These are phyloP conservation scores for Sesamia nonagrioides DNA, from an alignment of 1,140 invertebrate genomes.

Conservation along the genomic window DNA sequence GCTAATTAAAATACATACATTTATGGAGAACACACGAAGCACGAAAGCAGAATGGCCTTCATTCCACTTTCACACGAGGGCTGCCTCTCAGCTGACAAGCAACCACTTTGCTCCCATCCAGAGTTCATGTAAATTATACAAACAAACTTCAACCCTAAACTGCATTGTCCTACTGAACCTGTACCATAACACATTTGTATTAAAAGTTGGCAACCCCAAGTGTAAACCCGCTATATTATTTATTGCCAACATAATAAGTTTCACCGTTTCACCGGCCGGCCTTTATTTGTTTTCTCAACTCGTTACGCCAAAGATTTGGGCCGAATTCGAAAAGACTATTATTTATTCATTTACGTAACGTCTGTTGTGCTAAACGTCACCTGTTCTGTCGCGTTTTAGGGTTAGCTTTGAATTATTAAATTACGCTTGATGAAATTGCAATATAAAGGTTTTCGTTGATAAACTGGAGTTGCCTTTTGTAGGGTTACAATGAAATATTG, in stretches of 20 bases:
- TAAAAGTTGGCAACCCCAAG: constrained; percentile 72
- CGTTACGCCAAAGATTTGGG: constrained; percentile 80
- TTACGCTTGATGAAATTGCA: constrained; percentile 20
- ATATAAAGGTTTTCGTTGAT: neutral
- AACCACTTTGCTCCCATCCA: neutral
- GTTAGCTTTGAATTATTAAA: constrained; percentile 31
- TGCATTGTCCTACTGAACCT: constrained; percentile 10
- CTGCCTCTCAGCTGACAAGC: neutral
- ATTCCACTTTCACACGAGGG: neutral
- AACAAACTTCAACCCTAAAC: constrained; percentile 31
- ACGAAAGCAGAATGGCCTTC: neutral
- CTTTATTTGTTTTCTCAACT: constrained; percentile 84
- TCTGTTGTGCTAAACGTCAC: constrained; percentile 42
- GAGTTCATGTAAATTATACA: neutral
- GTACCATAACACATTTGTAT: constrained; percentile 68
- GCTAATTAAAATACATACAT: neutral
- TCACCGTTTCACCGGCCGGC: constrained; percentile 58
- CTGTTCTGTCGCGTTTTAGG: constrained; percentile 28
- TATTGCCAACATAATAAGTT: constrained; percentile 78
- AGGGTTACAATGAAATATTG: neutral
- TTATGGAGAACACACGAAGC: neutral
- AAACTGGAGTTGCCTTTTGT: neutral
- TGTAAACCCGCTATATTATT: constrained; percentile 80
- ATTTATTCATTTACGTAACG: constrained; percentile 75
- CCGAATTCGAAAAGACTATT: constrained; percentile 79